phyloP scores from a whole-genome alignment of 2,888 invertebrate genomes.

The Epistrophe grossulariae region DNA sequence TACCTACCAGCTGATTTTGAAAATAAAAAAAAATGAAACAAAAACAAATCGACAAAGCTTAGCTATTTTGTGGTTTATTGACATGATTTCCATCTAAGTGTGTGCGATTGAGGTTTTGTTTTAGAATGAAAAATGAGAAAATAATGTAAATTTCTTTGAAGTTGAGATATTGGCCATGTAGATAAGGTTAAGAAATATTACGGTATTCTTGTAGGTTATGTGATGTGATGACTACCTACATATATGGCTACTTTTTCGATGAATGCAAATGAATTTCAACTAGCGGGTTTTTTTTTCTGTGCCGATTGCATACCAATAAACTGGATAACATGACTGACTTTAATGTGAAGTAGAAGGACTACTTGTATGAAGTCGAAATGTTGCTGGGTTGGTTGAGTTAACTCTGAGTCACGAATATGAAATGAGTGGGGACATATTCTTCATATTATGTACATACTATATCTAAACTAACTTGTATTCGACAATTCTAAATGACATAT shows the following conservation, averaged over 20 bases:
- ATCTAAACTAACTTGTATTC: too few species aligned
- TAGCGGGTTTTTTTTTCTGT: constrained; percentile 2
- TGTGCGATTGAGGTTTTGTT: not conserved
- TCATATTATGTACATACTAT: too few species aligned
- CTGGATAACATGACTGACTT: constrained; percentile 1
- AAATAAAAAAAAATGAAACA: too few species aligned
- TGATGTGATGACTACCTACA: constrained; percentile 3
- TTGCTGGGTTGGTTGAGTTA: not conserved
- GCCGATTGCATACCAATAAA: constrained; percentile 16
- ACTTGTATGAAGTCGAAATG: not conserved
- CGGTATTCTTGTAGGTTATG: constrained; percentile 28
- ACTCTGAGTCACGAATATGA: not conserved
- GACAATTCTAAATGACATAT: too few species aligned
- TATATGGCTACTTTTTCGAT: not conserved
- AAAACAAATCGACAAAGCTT: not conserved
- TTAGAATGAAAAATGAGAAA: constrained; percentile 28
- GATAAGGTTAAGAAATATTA: not conserved
- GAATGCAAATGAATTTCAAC: constrained; percentile 23
- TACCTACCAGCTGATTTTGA: constrained; percentile 4
- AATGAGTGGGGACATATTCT: too few species aligned
- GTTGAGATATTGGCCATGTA: not conserved
- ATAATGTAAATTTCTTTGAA: constrained; percentile 36
- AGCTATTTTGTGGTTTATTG: constrained; percentile 12
- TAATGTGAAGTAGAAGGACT: constrained; percentile 24
- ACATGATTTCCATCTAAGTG: not conserved